A percentile compares a stretch with the other conserved stretches of the same genome.
Conservation (phyloP, 1,140 invertebrate species). For the Mizuhopecten yessoensis region DNA sequence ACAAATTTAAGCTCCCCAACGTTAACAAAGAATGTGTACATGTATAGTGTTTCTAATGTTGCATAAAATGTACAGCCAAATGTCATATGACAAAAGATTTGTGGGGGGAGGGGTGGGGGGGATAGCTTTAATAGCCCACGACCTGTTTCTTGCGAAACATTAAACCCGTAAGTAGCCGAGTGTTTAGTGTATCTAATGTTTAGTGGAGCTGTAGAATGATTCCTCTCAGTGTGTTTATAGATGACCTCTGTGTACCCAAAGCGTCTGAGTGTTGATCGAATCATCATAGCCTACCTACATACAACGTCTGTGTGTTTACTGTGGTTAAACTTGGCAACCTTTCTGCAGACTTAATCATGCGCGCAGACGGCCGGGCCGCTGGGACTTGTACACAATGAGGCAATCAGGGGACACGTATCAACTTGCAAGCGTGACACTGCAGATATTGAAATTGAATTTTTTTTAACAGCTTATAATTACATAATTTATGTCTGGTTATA, state of each 20-base stretch:
- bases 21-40: too few species aligned
- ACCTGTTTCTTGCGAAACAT: too few species aligned
- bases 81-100: too few species aligned
- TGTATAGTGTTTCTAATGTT: too few species aligned
- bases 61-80: too few species aligned
- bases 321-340: slow-evolving; percentile 18
- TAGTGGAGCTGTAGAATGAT: neutral
- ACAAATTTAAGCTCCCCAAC: too few species aligned
- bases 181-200: neutral
- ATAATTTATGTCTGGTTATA: slow-evolving; percentile 38
- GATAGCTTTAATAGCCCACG: too few species aligned
- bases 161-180: too few species aligned
- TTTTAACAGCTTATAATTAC: slow-evolving; percentile 20
- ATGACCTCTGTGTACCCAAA: neutral
- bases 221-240: neutral
- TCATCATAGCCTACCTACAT: neutral
- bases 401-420: neutral
- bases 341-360: neutral
- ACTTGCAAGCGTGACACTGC: slow-evolving; percentile 30
- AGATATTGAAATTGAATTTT: slow-evolving; percentile 40
- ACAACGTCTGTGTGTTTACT: neutral
- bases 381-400: neutral
- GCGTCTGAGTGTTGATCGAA: neutral
- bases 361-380: neutral
- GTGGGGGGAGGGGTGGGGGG: too few species aligned